Conservation (phyloP, 2,113 vertebrate species). For the Gymnocephalus cernua region DNA sequence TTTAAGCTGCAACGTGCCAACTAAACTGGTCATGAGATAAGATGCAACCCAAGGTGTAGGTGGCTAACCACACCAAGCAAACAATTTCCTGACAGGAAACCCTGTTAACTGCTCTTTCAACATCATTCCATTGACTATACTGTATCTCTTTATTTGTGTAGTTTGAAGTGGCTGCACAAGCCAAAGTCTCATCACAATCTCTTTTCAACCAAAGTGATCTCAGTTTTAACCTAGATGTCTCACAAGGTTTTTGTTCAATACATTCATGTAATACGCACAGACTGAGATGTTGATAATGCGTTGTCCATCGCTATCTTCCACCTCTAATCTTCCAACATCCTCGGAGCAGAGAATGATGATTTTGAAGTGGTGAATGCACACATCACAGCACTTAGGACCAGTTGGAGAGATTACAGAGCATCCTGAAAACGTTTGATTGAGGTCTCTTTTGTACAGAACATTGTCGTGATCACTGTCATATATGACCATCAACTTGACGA, state of each 20-base stretch:
- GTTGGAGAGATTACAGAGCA: background rate
- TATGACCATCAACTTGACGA: background rate
- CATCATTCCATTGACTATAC: background rate
- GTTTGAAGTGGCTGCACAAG: background rate
- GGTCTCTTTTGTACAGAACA: rapidly evolving
- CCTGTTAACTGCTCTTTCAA: background rate
- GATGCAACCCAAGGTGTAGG: too few relatives aligned
- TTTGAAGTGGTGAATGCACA: rapidly evolving
- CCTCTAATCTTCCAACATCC: rapidly evolving
- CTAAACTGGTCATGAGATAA: too few relatives aligned
- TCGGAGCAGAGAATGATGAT: background rate
- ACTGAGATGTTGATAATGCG: rapidly evolving
- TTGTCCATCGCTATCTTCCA: background rate
- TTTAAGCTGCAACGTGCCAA: background rate
- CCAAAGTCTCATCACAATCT: background rate
- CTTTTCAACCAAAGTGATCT: background rate
- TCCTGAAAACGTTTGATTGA: rapidly evolving
- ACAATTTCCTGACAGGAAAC: too few relatives aligned
- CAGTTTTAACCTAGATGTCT: background rate
- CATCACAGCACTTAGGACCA: background rate
- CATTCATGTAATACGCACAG: background rate
- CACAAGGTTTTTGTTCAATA: background rate
- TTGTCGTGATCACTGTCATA: rapidly evolving
- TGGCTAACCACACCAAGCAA: too few relatives aligned
- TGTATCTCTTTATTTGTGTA: background rate